Evolutionary conservation across 1,140 invertebrate species (phyloP), one percentile per base, ranked within the genome.

Genomic region (Drosophila nikananu): DNA sequence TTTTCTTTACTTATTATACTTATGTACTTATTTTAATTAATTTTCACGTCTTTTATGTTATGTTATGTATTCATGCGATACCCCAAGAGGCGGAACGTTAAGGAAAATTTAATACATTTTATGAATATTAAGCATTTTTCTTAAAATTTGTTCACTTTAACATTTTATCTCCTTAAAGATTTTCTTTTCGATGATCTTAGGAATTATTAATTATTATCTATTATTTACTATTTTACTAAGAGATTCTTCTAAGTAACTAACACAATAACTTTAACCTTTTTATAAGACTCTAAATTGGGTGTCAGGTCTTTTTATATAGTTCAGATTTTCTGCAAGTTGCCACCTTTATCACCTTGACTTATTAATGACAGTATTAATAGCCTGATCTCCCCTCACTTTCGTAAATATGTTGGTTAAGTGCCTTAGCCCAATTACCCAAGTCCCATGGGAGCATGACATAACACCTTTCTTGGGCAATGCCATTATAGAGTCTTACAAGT

Each of bases 401-500:
- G 21, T 55, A 37, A 39, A 39, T 39, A 23, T 55, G 32, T 42
- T 41, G 10, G 32, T 35, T 13, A 65, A 57, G 15, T 63, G 30
- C 13, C 9, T 37, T 15, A 30, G 23, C 23, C 30, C 44, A 19
- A 46, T 60, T 72, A 54, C 35, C 21, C 9, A 48, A 58, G 19
- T 48, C 57, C 55, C 70, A 59, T 80, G 78, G 39, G 70, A 76
- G 62, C 62, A 48, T 60, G 58, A 77, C 67, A 76, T 73, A 73
- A 73, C 67, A 72, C 35, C 66, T 73, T 72, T 51, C 49, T 19
- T 72, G 46, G 41, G 17, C 39, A 73, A 10, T 54, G 23, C 55
- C 63, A 66, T 77, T 67, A 52, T 70, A 72, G 60, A 65, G 42
- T 74, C 44, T 63, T 59, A 32, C 52, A 57, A 52, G 76, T 64